Conservation (phyloP, 2,797 vertebrate genomes). For the Tiaroga cobitis region DNA sequence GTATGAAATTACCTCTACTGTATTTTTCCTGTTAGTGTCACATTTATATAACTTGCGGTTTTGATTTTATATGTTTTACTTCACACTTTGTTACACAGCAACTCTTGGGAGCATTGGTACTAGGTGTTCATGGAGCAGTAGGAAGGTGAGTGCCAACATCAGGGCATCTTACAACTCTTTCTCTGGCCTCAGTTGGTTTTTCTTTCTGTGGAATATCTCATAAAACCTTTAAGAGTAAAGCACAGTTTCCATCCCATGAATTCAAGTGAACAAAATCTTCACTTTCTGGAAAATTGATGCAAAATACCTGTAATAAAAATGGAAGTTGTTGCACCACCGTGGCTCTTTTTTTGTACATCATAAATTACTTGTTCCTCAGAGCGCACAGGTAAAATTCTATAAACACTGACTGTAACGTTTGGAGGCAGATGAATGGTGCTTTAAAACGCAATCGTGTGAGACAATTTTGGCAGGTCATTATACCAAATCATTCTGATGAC, state of each 20-base stretch:
- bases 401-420: neutral
- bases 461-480: neutral
- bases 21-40: neutral
- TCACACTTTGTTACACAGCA: conserved; percentile 67
- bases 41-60: neutral
- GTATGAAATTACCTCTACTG: conserved; percentile 69
- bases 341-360: neutral
- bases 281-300: neutral
- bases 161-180: neutral
- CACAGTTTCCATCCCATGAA: neutral
- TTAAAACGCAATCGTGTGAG: neutral
- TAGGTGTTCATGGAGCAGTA: conserved; percentile 77
- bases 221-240: neutral
- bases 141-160: conserved; percentile 74
- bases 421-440: no score
- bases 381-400: neutral
- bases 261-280: neutral
- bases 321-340: neutral
- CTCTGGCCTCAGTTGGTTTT: neutral
- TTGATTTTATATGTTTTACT: neutral
- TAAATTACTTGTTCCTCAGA: neutral
- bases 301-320: neutral
- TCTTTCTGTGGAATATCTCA: neutral
- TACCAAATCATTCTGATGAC: neutral
- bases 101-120: conserved; percentile 72